A percentile compares a stretch with the other conserved stretches of the same genome.
phyloP scores from a whole-genome alignment of 1,140 invertebrate genomes.

The Diorhabda elongata region DNA sequence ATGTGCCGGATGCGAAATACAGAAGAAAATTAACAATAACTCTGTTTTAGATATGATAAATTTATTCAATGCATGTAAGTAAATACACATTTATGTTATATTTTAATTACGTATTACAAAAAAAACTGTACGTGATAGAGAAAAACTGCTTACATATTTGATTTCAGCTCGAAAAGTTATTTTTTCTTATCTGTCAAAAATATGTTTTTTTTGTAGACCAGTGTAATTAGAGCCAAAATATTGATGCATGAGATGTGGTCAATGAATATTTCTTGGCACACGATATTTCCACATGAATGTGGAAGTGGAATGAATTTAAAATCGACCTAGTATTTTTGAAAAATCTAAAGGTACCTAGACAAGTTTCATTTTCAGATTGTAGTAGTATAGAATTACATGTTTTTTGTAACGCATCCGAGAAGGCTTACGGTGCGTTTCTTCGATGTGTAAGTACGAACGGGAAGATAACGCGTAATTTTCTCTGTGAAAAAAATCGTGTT shows the following conservation, averaged over 20 bases:
- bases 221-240: constrained; percentile 34
- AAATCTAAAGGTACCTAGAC: neutral
- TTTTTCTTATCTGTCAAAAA: constrained; percentile 33
- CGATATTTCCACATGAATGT: constrained; percentile 21
- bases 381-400: constrained; percentile 37
- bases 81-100: too few species aligned
- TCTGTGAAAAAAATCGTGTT: constrained; percentile 7
- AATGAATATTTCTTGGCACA: constrained; percentile 33
- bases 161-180: too few species aligned
- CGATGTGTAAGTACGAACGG: constrained; percentile 11
- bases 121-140: too few species aligned
- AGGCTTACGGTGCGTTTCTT: constrained; percentile 43
- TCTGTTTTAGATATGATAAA: too few species aligned
- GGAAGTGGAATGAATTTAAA: constrained; percentile 11
- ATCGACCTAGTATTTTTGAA: neutral
- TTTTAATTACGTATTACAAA: too few species aligned
- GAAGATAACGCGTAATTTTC: neutral
- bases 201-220: constrained; percentile 35
- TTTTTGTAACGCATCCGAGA: constrained; percentile 45
- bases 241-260: constrained; percentile 42
- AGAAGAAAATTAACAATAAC: too few species aligned
- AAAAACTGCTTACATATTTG: too few species aligned
- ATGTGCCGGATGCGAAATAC: too few species aligned
- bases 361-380: too few species aligned
- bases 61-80: too few species aligned